These are phyloP conservation scores for Limnephilus rhombicus DNA, from an alignment of 2,888 invertebrate genomes.

Conservation along the genomic window DNA sequence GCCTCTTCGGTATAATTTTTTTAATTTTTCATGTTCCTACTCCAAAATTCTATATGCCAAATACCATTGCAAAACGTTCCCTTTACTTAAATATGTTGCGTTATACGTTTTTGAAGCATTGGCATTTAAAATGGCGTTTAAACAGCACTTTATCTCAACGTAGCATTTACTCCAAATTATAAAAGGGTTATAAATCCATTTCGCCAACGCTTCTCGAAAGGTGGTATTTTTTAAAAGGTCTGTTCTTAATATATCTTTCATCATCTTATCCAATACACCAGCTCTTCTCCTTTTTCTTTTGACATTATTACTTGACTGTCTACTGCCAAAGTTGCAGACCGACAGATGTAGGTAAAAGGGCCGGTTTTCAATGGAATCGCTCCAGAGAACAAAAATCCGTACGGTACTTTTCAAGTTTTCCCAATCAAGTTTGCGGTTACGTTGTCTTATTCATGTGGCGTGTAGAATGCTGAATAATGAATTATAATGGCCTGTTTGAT, in stretches of 20 bases:
- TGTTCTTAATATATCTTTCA: neutral
- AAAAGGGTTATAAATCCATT: neutral
- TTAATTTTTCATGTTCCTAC: too few species aligned
- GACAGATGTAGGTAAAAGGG: constrained; percentile 17
- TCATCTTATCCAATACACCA: neutral
- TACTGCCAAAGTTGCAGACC: neutral
- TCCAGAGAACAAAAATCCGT: constrained; percentile 13
- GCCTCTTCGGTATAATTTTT: neutral
- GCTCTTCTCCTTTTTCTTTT: neutral
- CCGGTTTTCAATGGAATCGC: neutral
- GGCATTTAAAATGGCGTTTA: neutral
- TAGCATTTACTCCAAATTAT: neutral
- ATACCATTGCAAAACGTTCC: neutral
- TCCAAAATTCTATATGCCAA: neutral
- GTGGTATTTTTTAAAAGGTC: neutral
- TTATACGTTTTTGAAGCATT: neutral
- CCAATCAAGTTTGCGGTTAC: constrained; percentile 37
- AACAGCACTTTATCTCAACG: neutral
- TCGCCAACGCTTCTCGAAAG: neutral
- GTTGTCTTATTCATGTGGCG: constrained; percentile 17
- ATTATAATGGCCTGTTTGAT: neutral
- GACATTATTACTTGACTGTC: neutral
- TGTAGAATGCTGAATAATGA: neutral
- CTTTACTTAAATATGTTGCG: neutral
- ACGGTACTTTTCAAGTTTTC: constrained; percentile 25